Evolutionary conservation across 2,888 invertebrate genomes (phyloP), one percentile per base, ranked within the genome.

Genomic region (Sarcophaga rosellei): DNA sequence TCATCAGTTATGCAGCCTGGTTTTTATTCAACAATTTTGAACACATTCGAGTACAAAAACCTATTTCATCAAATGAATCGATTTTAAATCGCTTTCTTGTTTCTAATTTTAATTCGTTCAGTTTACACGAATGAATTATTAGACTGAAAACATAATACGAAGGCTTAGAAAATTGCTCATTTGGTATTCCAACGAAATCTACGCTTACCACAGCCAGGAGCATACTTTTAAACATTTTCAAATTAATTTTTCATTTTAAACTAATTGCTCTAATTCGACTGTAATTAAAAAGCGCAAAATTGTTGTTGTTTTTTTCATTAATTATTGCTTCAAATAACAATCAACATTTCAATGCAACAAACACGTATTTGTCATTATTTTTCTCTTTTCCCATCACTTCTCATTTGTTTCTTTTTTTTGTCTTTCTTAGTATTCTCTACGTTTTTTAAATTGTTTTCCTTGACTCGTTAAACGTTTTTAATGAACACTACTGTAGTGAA

Each of bases 301-400:
- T 62, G 23, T 68, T 74, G 17, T 17, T 53, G 1, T 53, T 53
- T 4, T 53, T 53, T 82, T 66, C 12, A 74, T 25, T 5, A 75
- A 70, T 75, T 59, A 79, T 79, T 72, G 75, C 17, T 75, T 35
- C 3, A 25, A 23, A 66, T n/a, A 75, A 79, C 79, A 80, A 76
- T 79, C 79, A 84, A 75, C 63, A 79, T 79, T 69, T 84, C 25
- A 80, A 76, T 35, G 84, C 70, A 70, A 69, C 75, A 65, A 84
- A 76, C 84, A 84, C 84, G 84, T 84, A 66, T 69, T 65, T 75
- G 61, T 84, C 79, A 80, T 84, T 84, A 84, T 75, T 80, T 65
- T n/a, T 59, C 59, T 65, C 44, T 45, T 81, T 74, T 53, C 1
- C 23, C n/a, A n/a, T n/a, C n/a, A n/a, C n/a, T n/a, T n/a, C 0